phyloP scores from a whole-genome alignment of 2,797 vertebrate genomes.

The Poeciliopsis infans region DNA sequence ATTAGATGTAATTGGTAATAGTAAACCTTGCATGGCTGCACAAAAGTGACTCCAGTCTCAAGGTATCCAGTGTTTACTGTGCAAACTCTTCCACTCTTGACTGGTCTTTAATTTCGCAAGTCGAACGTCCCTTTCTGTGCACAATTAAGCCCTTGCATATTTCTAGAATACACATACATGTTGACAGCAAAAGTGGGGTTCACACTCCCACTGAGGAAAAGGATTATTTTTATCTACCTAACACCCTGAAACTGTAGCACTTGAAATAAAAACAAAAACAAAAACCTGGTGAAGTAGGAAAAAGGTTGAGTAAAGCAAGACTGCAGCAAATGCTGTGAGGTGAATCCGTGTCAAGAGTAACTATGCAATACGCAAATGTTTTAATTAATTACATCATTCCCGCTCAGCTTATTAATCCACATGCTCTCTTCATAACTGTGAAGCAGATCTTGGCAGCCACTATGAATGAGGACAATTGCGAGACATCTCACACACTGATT shows the following conservation, averaged over 20 bases:
- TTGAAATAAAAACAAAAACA: neutral
- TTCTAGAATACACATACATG: neutral
- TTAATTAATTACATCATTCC: constrained; percentile 21
- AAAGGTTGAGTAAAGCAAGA: neutral
- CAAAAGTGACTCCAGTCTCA: neutral
- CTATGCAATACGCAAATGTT: constrained; percentile 30
- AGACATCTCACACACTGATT: constrained; percentile 18
- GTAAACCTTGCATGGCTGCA: constrained; percentile 2
- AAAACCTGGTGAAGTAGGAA: neutral
- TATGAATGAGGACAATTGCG: constrained; percentile 13
- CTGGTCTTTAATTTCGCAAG: neutral
- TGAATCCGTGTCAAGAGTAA: constrained; percentile 2
- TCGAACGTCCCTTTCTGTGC: neutral
- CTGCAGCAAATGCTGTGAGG: neutral
- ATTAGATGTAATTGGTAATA: neutral
- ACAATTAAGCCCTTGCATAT: neutral
- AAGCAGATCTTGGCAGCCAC: constrained; percentile 31
- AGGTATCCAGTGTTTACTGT: neutral
- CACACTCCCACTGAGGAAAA: neutral
- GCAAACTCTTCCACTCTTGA: neutral
- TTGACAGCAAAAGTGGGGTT: neutral
- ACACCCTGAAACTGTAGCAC: neutral
- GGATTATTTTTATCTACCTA: neutral
- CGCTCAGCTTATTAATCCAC: constrained; percentile 30
- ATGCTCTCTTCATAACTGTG: constrained; percentile 42